Evolutionary conservation across 1,140 invertebrate species (phyloP).

Genomic region (Dendrolimus punctatus): DNA sequence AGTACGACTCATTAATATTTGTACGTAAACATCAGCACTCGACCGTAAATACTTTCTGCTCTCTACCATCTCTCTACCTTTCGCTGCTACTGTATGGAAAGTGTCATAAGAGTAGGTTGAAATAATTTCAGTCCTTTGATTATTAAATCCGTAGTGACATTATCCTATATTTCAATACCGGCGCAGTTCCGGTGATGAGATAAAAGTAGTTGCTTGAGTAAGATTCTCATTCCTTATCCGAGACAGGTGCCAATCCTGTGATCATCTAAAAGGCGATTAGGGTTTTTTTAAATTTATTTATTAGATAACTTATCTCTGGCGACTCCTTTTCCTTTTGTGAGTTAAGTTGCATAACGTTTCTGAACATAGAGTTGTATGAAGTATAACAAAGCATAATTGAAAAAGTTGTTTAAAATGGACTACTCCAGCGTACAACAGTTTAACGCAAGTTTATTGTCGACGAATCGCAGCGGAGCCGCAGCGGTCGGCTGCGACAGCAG

Average conservation of each 20-base stretch:
- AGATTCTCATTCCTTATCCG: no score
- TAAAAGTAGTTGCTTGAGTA: no score
- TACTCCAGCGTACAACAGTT: slow-evolving; percentile 18
- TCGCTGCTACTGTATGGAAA: no score
- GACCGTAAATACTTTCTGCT: no score
- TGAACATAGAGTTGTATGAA: slow-evolving; percentile 22
- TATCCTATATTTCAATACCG: no score
- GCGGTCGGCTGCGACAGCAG: slow-evolving; percentile 23
- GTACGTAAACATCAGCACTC: no score
- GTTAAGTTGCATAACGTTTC: not conserved
- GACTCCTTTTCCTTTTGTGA: not conserved
- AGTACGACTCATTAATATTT: no score
- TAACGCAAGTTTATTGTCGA: slow-evolving; percentile 21
- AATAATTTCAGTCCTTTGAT: no score
- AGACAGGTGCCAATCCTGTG: not conserved
- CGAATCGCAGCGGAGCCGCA: slow-evolving; percentile 14
- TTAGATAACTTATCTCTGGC: not conserved
- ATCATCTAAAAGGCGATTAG: not conserved
- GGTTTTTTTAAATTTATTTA: not conserved
- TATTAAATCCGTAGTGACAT: no score
- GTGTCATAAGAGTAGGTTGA: no score
- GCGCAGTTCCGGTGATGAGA: no score
- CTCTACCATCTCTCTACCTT: no score
- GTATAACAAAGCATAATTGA: slow-evolving; percentile 23
- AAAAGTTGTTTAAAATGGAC: slow-evolving; percentile 27